These are phyloP conservation scores for Heliothis peltigera DNA, from an alignment of 2,888 invertebrate species.

Conservation along the genomic window DNA sequence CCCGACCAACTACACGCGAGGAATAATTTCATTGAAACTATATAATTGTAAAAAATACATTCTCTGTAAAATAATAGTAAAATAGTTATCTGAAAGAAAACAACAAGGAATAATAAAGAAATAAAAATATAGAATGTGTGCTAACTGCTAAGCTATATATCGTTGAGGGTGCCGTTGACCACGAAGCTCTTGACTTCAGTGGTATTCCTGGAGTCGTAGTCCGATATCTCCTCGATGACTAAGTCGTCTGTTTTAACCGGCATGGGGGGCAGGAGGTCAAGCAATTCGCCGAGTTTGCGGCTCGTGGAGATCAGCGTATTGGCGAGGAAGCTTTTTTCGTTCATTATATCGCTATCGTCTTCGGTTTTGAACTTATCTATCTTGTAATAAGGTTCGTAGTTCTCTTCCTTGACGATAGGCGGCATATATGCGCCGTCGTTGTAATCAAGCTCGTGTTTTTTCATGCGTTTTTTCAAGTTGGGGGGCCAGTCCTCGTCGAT, in stretches of 20 bases:
- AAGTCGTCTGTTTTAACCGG: conserved; percentile 84
- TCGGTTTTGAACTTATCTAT: conserved; percentile 73
- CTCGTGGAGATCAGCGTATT: conserved; percentile 81
- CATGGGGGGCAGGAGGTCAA: conserved; percentile 79
- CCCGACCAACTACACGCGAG: conserved; percentile 63
- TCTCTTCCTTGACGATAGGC: conserved; percentile 83
- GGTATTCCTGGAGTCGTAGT: conserved; percentile 79
- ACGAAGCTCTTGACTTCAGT: conserved; percentile 84
- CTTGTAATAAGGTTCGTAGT: conserved; percentile 79
- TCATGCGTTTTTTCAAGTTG: conserved; percentile 85
- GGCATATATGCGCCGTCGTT: conserved; percentile 83
- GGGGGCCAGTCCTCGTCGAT: conserved; percentile 91
- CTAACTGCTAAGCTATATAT: conserved; percentile 67
- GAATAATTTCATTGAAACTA: conserved; percentile 78
- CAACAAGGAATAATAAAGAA: conserved; percentile 64
- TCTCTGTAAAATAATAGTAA: conserved; percentile 64
- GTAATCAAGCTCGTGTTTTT: conserved; percentile 83
- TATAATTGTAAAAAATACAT: conserved; percentile 70
- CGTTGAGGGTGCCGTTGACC: conserved; percentile 76
- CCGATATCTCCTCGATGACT: conserved; percentile 82
- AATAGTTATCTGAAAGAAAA: conserved; percentile 72
- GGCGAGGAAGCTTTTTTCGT: conserved; percentile 71
- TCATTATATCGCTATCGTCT: conserved; percentile 66
- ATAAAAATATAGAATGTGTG: conserved; percentile 65
- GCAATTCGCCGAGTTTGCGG: conserved; percentile 81